Evolutionary conservation across 1,140 invertebrate species (phyloP), one percentile per base, ranked within the genome.

Genomic region (Akabosia matsudoensis): DNA sequence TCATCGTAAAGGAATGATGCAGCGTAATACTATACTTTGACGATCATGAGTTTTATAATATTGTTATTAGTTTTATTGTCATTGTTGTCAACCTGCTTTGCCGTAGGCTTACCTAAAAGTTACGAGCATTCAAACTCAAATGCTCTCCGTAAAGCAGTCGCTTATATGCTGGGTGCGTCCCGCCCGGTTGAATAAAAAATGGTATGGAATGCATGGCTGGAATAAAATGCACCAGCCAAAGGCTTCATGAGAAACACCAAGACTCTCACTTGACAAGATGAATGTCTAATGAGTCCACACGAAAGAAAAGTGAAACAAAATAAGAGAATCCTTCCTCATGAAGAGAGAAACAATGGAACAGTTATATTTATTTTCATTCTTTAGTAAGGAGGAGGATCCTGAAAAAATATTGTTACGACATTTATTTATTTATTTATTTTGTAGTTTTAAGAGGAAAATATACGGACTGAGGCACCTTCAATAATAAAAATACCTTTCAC

Each of bases 151-250:
- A n/a, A n/a, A n/a, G n/a, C n/a, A n/a, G n/a, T n/a, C n/a, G n/a
- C n/a, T n/a, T n/a, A n/a, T 56, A 56, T 67, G 61, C 61, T 67
- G 61, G 61, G 61, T 67, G 61, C 61, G 61, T 67, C 61, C 61
- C 61, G 61, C 28, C 28, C 28, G 54, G 14, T 61, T 4, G 24
- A 61, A n/a, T n/a, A 61, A 61, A 61, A 61, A 61, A n/a, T 61
- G 7, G 7, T 22, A 24, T 22, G 14, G 54, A 61, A 45, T 45
- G 37, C 37, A 45, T 45, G 37, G 37, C 37, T 45, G 37, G 37
- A 45, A 45, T 45, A 45, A 45, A 45, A 45, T 45, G 37, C 37
- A 45, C 18, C 37, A 45, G 37, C 18, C n/a, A 45, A 45, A 45
- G 7, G 37, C 18, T 45, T 10, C 37, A 45, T n/a, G 18, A 45